phyloP scores from a whole-genome alignment of 2,797 vertebrate species.

The Anguilla pacifica region DNA sequence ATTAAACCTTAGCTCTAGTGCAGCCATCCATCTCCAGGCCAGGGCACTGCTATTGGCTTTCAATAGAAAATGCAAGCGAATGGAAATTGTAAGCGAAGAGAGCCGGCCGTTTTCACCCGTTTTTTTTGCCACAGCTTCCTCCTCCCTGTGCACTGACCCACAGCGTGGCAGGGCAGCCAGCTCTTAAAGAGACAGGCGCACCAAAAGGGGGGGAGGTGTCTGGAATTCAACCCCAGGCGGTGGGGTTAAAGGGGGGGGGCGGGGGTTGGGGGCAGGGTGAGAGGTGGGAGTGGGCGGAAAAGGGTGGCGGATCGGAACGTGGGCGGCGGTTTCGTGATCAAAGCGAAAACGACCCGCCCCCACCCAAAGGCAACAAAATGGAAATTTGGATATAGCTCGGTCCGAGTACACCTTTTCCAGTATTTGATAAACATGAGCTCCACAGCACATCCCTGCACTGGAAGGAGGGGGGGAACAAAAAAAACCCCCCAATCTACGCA shows the following conservation, averaged over 20 bases:
- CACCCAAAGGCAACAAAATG: constrained; percentile 53
- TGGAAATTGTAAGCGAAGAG: constrained; percentile 79
- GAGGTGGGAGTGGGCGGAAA: constrained; percentile 38
- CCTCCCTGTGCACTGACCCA: constrained; percentile 60
- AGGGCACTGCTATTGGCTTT: constrained; percentile 80
- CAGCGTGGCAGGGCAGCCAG: constrained; percentile 13
- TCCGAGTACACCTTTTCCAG: constrained; percentile 62
- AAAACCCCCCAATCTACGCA: constrained; percentile 56
- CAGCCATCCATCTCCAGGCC: constrained; percentile 79
- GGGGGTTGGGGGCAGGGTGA: constrained; percentile 32
- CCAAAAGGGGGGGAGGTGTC: constrained; percentile 40
- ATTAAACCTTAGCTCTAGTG: constrained; percentile 85
- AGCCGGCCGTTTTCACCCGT: constrained; percentile 30
- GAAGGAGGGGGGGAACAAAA: constrained; percentile 28
- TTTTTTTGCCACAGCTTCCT: constrained; percentile 54
- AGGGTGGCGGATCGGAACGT: constrained; percentile 61
- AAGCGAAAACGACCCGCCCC: constrained; percentile 46
- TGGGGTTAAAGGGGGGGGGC: background rate
- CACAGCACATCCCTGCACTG: constrained; percentile 41
- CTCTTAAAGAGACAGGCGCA: constrained; percentile 16
- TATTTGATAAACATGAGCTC: constrained; percentile 61
- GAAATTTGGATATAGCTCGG: constrained; percentile 64
- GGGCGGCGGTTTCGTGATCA: constrained; percentile 66
- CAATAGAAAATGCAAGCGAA: constrained; percentile 84
- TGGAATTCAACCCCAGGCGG: constrained; percentile 67